These are phyloP conservation scores for Sinocyclocheilus grahami DNA, from an alignment of 2,113 vertebrate species.

Conservation along the genomic window DNA sequence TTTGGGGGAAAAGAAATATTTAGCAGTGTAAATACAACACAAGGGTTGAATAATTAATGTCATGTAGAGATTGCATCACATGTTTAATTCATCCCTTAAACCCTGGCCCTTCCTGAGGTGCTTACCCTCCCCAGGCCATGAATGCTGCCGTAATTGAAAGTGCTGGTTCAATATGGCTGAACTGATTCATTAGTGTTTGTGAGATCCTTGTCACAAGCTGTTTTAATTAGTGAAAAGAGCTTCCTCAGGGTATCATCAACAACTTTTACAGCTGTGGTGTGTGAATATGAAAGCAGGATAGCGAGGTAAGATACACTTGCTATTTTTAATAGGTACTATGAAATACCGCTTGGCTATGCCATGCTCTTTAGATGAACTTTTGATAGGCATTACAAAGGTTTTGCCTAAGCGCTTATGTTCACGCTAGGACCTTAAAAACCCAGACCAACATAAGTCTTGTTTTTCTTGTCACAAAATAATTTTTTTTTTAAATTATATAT, in stretches of 20 bases:
- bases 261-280: conserved; percentile 23
- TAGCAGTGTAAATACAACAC: conserved; percentile 67
- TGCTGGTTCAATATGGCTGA: conserved; percentile 43
- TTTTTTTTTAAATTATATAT: neutral
- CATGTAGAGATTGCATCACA: conserved; percentile 54
- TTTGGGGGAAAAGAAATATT: conserved; percentile 57
- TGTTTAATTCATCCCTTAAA: conserved; percentile 66
- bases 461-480: neutral
- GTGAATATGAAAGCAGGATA: neutral
- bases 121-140: conserved; percentile 46
- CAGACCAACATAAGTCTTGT: neutral
- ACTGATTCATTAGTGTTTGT: conserved; percentile 42
- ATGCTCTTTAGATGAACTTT: neutral
- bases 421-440: neutral
- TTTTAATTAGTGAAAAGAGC: conserved; percentile 48
- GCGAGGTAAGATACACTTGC: neutral
- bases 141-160: conserved; percentile 57
- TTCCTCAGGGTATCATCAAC: conserved; percentile 38
- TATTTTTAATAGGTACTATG: neutral
- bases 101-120: conserved; percentile 12
- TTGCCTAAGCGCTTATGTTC: neutral
- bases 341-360: neutral
- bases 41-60: conserved; percentile 64
- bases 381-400: neutral
- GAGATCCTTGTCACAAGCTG: conserved; percentile 47